These are phyloP conservation scores for Tipula confusa DNA, from an alignment of 2,888 invertebrate genomes.

Conservation along the genomic window DNA sequence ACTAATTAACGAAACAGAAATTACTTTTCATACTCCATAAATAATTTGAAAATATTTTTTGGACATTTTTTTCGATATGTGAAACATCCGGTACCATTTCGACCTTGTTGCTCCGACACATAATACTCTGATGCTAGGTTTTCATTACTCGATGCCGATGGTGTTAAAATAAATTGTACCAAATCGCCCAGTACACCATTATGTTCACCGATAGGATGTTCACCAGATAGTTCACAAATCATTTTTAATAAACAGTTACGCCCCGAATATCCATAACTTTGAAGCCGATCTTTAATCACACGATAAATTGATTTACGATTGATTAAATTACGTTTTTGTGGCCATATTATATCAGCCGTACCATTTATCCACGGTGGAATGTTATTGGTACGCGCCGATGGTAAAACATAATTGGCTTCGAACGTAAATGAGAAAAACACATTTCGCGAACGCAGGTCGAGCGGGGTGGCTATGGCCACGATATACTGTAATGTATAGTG, in stretches of 20 bases:
- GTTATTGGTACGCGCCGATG: not conserved
- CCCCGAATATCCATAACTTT: constrained; percentile 51
- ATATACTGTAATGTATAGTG: constrained; percentile 53
- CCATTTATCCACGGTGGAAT: not conserved
- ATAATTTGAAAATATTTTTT: constrained; percentile 55
- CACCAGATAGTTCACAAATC: constrained; percentile 57
- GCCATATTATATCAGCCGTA: not conserved
- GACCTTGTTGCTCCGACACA: constrained; percentile 53
- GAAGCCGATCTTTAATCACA: not conserved
- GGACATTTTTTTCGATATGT: constrained; percentile 53
- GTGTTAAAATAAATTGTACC: constrained; percentile 39
- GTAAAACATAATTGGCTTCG: constrained; percentile 55
- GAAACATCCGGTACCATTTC: constrained; percentile 52
- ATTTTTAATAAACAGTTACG: constrained; percentile 55
- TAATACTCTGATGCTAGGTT: not conserved
- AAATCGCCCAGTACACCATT: constrained; percentile 60
- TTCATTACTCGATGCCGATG: not conserved
- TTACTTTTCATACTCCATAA: constrained; percentile 39
- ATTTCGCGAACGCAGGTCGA: constrained; percentile 58
- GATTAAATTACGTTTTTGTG: constrained; percentile 3
- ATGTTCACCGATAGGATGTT: constrained; percentile 52
- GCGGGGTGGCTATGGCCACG: constrained; percentile 59
- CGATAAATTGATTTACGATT: constrained; percentile 27
- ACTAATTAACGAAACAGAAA: not conserved
- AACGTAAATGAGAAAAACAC: constrained; percentile 64